These are phyloP conservation scores for Phalacrocorax brasilianus DNA, from an alignment of 2,113 vertebrate species.

Conservation along the genomic window DNA sequence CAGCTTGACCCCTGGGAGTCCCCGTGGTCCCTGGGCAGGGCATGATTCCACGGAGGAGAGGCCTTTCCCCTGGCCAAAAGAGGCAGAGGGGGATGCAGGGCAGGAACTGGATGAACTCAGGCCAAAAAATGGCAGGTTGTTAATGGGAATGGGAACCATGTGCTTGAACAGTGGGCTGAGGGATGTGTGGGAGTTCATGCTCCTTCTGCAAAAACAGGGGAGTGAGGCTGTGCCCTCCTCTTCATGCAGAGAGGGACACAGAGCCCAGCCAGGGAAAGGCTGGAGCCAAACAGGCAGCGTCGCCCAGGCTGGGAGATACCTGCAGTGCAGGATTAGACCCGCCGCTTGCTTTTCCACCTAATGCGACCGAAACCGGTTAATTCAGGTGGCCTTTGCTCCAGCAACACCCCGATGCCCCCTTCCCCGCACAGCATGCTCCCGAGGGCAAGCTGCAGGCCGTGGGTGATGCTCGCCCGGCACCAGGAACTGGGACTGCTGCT, in stretches of 20 bases:
- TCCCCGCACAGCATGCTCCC: fast-evolving
- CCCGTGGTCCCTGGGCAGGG: background rate
- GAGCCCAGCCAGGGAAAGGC: background rate
- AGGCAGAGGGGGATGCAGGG: background rate
- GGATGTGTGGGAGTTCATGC: fast-evolving
- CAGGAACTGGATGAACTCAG: background rate
- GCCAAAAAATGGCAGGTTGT: background rate
- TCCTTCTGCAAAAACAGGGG: background rate
- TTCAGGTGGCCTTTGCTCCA: background rate
- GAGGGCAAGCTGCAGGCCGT: fast-evolving
- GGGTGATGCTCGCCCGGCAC: background rate
- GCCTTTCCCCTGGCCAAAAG: fast-evolving
- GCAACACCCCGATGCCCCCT: background rate
- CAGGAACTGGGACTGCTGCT: background rate
- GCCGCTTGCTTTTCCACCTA: background rate
- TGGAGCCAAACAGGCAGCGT: fast-evolving
- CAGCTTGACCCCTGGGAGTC: background rate
- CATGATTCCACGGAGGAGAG: background rate
- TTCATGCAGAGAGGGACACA: background rate
- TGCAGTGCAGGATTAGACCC: background rate
- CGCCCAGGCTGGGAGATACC: background rate
- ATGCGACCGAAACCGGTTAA: fast-evolving
- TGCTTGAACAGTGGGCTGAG: fast-evolving
- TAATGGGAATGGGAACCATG: fast-evolving
- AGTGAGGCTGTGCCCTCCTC: background rate